Percentiles rank a stretch among this genome's conserved stretches.
Conservation (phyloP, 2,888 invertebrate species). For the Plebejus anna region DNA sequence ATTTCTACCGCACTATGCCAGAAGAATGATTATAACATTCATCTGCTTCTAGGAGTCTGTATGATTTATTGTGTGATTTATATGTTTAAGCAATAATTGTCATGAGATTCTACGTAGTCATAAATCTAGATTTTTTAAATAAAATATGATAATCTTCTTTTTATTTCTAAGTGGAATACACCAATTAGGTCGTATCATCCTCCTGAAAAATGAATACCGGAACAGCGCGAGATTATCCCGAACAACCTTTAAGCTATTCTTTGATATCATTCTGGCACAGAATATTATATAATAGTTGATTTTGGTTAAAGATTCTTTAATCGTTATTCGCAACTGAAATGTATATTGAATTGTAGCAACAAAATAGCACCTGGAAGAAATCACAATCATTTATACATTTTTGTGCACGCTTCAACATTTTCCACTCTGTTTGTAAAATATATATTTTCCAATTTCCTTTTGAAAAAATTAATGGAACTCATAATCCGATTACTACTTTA, state of each 20-base stretch:
- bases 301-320: background rate
- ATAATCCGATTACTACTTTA: conserved; percentile 5
- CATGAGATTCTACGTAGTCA: too few species aligned
- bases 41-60: too few species aligned
- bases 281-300: too few species aligned
- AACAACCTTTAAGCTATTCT: background rate
- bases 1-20: background rate
- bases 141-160: background rate
- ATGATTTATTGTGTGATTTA: too few species aligned
- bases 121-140: background rate
- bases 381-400: background rate
- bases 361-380: background rate
- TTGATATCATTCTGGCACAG: background rate
- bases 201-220: conserved; percentile 18
- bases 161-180: background rate
- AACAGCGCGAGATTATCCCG: conserved; percentile 8
- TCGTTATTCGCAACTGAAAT: background rate
- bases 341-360: background rate
- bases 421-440: background rate
- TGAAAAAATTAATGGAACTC: background rate
- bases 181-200: conserved; percentile 15
- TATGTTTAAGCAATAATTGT: too few species aligned
- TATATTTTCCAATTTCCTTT: background rate
- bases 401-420: background rate
- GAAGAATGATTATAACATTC: background rate